A percentile compares a stretch with the other conserved stretches of the same genome.
phyloP scores from a whole-genome alignment of 2,113 vertebrate species.

The Xenopus tropicalis region UCB_Xtro_10.0 CM004446.2:105244501-105245000 shows the following conservation, averaged over 20 bases:
- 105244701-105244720: background rate
- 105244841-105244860: conserved; percentile 26
- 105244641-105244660: background rate
- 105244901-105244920: conserved; percentile 5
- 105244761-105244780: conserved; percentile 41
- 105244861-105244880: conserved; percentile 33
- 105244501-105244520: no score
- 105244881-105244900: conserved; percentile 27
- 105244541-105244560: no score
- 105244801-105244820: conserved; percentile 43
- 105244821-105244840: conserved; percentile 40
- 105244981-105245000: no score
- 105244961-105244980: no score
- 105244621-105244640: no score
- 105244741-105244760: conserved; percentile 27
- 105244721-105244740: background rate
- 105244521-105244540: no score
- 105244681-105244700: background rate
- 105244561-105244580: no score
- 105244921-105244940: background rate
- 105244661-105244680: no score
- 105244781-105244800: conserved; percentile 41
- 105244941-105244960: background rate
- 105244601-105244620: no score
- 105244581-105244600: no score